Conservation (phyloP, 2,113 vertebrate genomes). For the Illadopsis cleaveri region DNA sequence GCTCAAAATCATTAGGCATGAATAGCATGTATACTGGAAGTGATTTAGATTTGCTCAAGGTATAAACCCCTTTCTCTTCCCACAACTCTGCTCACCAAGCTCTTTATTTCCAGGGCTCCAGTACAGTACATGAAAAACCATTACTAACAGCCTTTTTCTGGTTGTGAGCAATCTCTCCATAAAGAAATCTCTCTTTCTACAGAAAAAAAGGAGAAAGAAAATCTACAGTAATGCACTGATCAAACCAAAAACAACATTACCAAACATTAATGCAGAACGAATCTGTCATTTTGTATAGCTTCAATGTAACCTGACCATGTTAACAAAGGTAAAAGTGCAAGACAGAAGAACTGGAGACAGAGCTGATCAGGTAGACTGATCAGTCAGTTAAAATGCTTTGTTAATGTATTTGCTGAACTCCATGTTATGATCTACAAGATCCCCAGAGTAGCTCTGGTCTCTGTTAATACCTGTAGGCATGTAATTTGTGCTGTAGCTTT, state of each 20-base stretch:
- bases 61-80: not conserved
- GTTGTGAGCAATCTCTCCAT: not conserved
- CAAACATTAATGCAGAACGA: not conserved
- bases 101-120: not conserved
- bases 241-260: not conserved
- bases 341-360: not conserved
- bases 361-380: not conserved
- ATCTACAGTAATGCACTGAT: not conserved
- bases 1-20: not conserved
- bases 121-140: not conserved
- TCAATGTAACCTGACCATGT: not conserved
- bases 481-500: not conserved
- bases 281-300: not conserved
- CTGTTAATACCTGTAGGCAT: not conserved
- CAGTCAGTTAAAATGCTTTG: not conserved
- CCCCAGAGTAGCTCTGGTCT: not conserved
- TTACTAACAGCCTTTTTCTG: not conserved
- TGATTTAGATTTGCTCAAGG: not conserved
- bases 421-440: not conserved
- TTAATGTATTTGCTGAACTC: not conserved
- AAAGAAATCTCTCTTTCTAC: not conserved
- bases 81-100: not conserved
- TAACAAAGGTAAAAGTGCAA: not conserved
- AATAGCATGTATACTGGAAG: not conserved
- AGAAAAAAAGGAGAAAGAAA: not conserved